Conservation (phyloP, 2,888 invertebrate genomes). For the Epiblema foenella region DNA sequence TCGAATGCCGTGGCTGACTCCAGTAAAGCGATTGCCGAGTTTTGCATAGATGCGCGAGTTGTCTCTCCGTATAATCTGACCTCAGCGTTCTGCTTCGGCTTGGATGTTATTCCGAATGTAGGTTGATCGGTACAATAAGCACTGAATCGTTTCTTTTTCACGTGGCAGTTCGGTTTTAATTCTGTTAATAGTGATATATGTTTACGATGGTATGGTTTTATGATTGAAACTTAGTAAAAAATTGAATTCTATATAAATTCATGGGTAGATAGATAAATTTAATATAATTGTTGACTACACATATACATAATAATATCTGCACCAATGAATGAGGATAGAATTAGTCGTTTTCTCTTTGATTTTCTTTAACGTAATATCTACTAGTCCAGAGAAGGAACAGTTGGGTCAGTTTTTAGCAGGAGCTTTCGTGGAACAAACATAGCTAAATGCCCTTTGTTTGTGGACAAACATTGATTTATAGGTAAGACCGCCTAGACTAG, state of each 20-base stretch:
- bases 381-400: not conserved
- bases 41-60: constrained; percentile 80
- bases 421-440: not conserved
- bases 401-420: not conserved
- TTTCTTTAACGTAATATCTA: too few relatives aligned
- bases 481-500: not conserved
- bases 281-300: too few relatives aligned
- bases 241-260: not conserved
- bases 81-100: not conserved
- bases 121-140: not conserved
- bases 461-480: not conserved
- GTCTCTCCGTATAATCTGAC: constrained; percentile 54
- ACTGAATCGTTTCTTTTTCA: constrained; percentile 2
- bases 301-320: not conserved
- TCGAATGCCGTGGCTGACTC: constrained; percentile 80
- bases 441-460: not conserved
- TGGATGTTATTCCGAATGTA: constrained; percentile 8
- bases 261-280: not conserved
- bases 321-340: not conserved
- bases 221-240: constrained; percentile 25
- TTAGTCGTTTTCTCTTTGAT: not conserved
- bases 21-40: constrained; percentile 79
- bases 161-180: not conserved
- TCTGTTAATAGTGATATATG: constrained; percentile 44
- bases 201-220: constrained; percentile 74